phyloP scores from a whole-genome alignment of 2,113 vertebrate species.

The Amblyornis subalaris region DNA sequence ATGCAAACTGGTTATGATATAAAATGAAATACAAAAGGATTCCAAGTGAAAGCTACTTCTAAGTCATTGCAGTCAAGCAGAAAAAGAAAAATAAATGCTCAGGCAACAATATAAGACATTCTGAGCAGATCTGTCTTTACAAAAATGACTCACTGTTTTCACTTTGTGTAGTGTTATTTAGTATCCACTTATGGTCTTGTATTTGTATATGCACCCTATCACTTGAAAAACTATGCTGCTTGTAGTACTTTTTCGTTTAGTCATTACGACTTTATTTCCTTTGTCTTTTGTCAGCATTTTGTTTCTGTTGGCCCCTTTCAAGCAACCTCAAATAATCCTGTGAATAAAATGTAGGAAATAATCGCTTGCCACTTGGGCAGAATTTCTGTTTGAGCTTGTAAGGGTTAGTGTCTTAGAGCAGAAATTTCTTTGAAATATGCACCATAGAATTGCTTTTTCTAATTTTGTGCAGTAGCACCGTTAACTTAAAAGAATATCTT shows the following conservation, averaged over 20 bases:
- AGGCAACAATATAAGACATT: background rate
- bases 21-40: background rate
- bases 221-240: background rate
- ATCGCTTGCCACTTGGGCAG: background rate
- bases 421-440: background rate
- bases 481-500: background rate
- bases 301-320: background rate
- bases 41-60: background rate
- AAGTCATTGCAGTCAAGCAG: background rate
- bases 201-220: background rate
- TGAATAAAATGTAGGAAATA: background rate
- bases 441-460: background rate
- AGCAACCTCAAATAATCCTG: background rate
- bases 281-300: background rate
- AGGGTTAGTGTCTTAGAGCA: background rate
- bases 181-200: background rate
- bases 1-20: background rate
- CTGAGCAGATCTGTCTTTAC: background rate
- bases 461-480: background rate
- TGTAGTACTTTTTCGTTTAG: background rate
- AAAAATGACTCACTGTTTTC: background rate
- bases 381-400: background rate
- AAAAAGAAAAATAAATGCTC: background rate
- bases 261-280: background rate
- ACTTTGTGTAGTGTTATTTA: background rate